These are phyloP conservation scores for Phalacrocorax aristotelis DNA, from an alignment of 2,113 vertebrate species.

Conservation along the genomic window DNA sequence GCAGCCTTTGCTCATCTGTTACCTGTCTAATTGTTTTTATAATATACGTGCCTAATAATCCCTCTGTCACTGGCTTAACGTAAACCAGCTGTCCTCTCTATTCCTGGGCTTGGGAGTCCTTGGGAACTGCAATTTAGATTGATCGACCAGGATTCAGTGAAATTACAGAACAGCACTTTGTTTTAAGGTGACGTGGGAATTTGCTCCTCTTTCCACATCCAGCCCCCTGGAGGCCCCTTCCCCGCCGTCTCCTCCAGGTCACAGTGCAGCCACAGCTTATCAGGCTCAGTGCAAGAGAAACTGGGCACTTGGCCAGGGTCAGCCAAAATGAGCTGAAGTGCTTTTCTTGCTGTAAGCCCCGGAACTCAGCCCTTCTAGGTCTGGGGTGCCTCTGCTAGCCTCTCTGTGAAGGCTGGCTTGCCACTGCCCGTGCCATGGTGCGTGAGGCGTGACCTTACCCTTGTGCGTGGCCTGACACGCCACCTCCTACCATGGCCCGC, in stretches of 20 bases:
- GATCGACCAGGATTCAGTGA: not conserved
- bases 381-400: fast-evolving
- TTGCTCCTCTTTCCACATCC: not conserved
- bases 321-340: not conserved
- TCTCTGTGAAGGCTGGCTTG: fast-evolving
- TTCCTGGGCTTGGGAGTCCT: not conserved
- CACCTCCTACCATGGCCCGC: conserved; percentile 90
- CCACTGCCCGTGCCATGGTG: fast-evolving
- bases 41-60: conserved; percentile 7
- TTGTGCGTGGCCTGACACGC: conserved; percentile 87
- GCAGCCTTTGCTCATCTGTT: not conserved
- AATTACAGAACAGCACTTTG: not conserved
- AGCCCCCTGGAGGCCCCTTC: not conserved
- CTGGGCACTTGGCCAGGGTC: fast-evolving
- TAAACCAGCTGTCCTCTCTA: not conserved
- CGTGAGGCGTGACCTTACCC: conserved; percentile 71
- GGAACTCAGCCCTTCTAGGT: not conserved
- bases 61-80: not conserved
- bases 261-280: not conserved
- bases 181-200: not conserved
- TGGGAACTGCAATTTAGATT: not conserved
- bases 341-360: not conserved
- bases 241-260: not conserved
- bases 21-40: not conserved
- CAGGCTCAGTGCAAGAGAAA: not conserved